Conservation (phyloP, 1,140 invertebrate species). For the Diorhabda carinulata region DNA sequence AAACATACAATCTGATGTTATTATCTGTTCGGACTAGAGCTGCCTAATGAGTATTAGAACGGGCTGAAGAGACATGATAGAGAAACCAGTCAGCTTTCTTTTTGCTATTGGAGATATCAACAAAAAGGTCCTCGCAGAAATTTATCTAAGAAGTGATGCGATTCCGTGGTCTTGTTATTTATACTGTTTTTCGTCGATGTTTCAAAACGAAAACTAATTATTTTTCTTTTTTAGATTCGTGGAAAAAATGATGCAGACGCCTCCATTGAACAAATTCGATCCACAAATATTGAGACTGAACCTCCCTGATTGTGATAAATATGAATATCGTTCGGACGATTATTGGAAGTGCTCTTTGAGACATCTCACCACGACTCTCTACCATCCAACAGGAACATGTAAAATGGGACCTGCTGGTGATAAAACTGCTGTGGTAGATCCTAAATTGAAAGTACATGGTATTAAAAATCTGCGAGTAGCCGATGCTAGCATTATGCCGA, state of each 20-base stretch:
- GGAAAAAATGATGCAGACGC: background rate
- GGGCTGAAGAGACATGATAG: no score
- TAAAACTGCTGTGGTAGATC: constrained; percentile 56
- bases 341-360: constrained; percentile 65
- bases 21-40: no score
- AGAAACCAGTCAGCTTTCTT: no score
- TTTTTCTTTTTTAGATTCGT: background rate
- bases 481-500: constrained; percentile 74
- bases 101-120: no score
- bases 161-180: no score
- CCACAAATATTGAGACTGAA: background rate
- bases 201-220: background rate
- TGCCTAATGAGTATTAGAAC: no score
- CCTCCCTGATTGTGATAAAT: constrained; percentile 57
- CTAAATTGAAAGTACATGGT: constrained; percentile 48
- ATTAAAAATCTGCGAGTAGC: constrained; percentile 60
- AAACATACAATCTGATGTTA: no score
- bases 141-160: no score
- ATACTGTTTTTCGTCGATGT: no score
- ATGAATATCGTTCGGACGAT: constrained; percentile 58
- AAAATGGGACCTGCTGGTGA: constrained; percentile 58
- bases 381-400: constrained; percentile 57
- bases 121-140: no score
- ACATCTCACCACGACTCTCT: constrained; percentile 60
- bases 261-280: background rate